These are phyloP conservation scores for Clarias magur DNA, from an alignment of 2,113 vertebrate species.

Conservation along the genomic window DNA sequence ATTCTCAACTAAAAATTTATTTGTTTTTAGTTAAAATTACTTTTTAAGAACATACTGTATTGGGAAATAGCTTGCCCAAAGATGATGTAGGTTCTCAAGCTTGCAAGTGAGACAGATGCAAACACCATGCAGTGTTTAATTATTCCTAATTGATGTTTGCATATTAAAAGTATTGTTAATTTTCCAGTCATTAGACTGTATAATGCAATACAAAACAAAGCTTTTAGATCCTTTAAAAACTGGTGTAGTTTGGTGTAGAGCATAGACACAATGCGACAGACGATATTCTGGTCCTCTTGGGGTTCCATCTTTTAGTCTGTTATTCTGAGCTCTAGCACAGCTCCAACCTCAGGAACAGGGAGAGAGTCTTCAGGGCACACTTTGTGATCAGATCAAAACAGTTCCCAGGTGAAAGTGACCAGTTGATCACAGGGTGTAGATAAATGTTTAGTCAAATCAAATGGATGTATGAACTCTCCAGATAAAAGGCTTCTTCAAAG, in stretches of 20 bases:
- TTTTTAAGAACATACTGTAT: background rate
- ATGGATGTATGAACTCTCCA: background rate
- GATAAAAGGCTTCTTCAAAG: background rate
- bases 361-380: slow-evolving; percentile 1
- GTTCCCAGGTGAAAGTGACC: slow-evolving; percentile 4
- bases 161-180: background rate
- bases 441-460: background rate
- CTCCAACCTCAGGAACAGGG: background rate
- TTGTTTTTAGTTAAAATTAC: no score
- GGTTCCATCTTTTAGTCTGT: slow-evolving; percentile 8
- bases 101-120: background rate
- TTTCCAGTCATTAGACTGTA: background rate
- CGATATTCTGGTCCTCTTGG: slow-evolving; percentile 7
- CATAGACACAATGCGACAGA: slow-evolving; percentile 16
- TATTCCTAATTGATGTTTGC: background rate
- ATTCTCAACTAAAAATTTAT: background rate
- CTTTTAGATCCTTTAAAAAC: background rate
- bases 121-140: background rate
- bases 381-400: slow-evolving; percentile 20
- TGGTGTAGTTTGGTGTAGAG: background rate
- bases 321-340: background rate
- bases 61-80: background rate
- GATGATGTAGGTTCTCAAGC: background rate
- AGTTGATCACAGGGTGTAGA: background rate
- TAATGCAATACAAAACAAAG: background rate